phyloP scores from a whole-genome alignment of 2,888 invertebrate species.

The Bombylius discolor region DNA sequence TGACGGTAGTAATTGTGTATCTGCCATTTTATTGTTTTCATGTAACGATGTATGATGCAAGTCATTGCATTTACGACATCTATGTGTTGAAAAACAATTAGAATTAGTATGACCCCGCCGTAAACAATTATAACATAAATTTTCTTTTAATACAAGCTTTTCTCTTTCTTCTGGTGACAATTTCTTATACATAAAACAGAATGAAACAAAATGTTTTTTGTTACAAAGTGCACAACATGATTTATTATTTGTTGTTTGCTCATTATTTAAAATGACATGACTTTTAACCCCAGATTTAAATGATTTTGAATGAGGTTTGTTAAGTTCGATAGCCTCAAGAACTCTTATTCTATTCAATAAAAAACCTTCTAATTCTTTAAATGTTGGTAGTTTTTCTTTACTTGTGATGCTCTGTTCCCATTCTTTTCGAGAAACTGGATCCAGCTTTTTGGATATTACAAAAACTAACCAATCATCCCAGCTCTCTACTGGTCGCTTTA shows the following conservation, averaged over 20 bases:
- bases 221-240: neutral
- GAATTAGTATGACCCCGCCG: neutral
- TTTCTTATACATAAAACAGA: neutral
- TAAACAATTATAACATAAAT: neutral
- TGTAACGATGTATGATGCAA: neutral
- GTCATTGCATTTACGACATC: neutral
- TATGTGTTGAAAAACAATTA: neutral
- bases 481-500: neutral
- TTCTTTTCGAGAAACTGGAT: neutral
- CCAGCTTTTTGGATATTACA: neutral
- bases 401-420: neutral
- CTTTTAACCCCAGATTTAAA: too few species aligned
- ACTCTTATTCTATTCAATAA: too few species aligned
- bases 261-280: too few species aligned
- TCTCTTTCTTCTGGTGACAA: neutral
- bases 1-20: neutral
- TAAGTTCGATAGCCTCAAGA: too few species aligned
- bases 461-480: neutral
- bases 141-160: neutral
- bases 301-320: too few species aligned
- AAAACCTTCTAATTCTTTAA: too few species aligned
- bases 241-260: too few species aligned
- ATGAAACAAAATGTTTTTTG: neutral
- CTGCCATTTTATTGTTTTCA: neutral
- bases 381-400: neutral